phyloP scores from a whole-genome alignment of 2,113 vertebrate species.

The Ctenodactylus gundi region DNA sequence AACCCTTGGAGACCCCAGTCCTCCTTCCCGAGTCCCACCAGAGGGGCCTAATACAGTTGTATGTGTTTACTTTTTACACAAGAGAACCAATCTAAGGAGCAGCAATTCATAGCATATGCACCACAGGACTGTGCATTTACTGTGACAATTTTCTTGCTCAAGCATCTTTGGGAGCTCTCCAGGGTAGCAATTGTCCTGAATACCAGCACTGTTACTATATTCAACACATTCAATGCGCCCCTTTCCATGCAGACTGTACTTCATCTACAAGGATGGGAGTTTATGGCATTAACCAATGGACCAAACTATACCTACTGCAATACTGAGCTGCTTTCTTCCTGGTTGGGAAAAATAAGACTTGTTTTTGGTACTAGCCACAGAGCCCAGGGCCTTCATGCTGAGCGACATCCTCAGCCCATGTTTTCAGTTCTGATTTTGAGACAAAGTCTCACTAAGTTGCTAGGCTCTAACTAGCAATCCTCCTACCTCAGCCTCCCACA shows the following conservation, averaged over 20 bases:
- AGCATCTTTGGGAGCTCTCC: background rate
- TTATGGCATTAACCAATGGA: background rate
- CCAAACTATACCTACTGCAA: background rate
- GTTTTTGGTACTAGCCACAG: too few relatives aligned
- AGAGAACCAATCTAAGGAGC: background rate
- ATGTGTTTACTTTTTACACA: background rate
- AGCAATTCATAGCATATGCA: background rate
- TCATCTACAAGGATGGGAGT: background rate
- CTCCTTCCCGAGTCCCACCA: background rate
- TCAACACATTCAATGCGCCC: background rate
- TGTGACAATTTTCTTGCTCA: background rate
- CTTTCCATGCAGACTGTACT: background rate
- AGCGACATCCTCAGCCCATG: too few relatives aligned
- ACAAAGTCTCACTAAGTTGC: too few relatives aligned
- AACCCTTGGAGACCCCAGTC: background rate
- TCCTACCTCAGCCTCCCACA: too few relatives aligned
- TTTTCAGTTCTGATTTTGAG: too few relatives aligned
- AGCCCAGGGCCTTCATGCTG: too few relatives aligned
- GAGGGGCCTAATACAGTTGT: background rate
- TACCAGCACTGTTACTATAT: background rate
- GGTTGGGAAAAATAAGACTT: background rate
- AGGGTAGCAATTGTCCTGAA: background rate
- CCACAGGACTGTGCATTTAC: background rate
- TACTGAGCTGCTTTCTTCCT: background rate
- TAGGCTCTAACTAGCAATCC: too few relatives aligned